Evolutionary conservation across 2,797 vertebrate species (phyloP).

Genomic region (Gymnothorax reevesii): DNA sequence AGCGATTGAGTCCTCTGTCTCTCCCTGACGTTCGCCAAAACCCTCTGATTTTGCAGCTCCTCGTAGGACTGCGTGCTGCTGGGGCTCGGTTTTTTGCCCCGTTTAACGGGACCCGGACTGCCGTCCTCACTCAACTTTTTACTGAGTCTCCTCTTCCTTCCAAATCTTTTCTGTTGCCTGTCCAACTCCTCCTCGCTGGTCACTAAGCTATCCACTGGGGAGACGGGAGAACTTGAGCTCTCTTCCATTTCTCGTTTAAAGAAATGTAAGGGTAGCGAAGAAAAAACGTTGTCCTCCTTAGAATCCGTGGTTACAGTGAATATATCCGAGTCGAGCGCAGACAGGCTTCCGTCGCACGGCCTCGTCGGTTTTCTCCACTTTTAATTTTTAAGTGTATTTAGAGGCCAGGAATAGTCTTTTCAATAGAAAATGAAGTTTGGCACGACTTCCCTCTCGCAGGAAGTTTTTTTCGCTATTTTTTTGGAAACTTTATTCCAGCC

Average conservation of each 20-base stretch:
- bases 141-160: slow-evolving; percentile 72
- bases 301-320: slow-evolving; percentile 70
- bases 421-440: slow-evolving; percentile 48
- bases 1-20: slow-evolving; percentile 80
- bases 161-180: slow-evolving; percentile 69
- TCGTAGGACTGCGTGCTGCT: slow-evolving; percentile 76
- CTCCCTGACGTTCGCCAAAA: slow-evolving; percentile 80
- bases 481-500: slow-evolving; percentile 87
- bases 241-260: slow-evolving; percentile 81
- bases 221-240: slow-evolving; percentile 76
- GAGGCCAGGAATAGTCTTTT: slow-evolving; percentile 29
- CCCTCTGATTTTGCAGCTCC: slow-evolving; percentile 83
- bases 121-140: slow-evolving; percentile 76
- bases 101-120: slow-evolving; percentile 70
- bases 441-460: slow-evolving; percentile 61
- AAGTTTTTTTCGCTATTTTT: slow-evolving; percentile 74
- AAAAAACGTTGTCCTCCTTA: slow-evolving; percentile 69
- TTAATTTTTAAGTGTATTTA: slow-evolving; percentile 21
- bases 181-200: slow-evolving; percentile 83
- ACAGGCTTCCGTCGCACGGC: background rate
- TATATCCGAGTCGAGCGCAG: slow-evolving; percentile 60
- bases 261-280: slow-evolving; percentile 70
- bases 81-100: slow-evolving; percentile 73
- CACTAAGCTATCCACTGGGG: slow-evolving; percentile 78
- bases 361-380: slow-evolving; percentile 12